Percentiles rank a stretch among this genome's conserved stretches.
Conservation (phyloP, 2,797 vertebrate genomes). For the Arctocebus calabarensis region DNA sequence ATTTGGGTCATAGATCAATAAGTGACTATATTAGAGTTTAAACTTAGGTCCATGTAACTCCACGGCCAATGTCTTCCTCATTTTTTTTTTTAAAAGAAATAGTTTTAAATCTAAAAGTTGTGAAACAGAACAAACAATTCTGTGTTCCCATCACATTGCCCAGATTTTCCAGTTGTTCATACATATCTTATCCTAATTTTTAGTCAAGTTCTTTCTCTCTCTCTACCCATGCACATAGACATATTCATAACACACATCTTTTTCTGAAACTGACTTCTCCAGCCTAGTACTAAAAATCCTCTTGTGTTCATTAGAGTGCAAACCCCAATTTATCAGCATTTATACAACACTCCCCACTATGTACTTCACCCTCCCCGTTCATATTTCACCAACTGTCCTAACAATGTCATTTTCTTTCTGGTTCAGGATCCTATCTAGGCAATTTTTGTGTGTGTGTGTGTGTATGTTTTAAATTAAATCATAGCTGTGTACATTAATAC, state of each 20-base stretch:
- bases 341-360: background rate
- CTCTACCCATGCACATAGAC: background rate
- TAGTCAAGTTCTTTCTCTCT: background rate
- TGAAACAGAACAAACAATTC: background rate
- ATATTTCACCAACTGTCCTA: background rate
- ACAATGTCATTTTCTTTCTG: background rate
- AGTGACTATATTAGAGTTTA: slow-evolving; percentile 14
- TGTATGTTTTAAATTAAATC: too few relatives aligned
- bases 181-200: background rate
- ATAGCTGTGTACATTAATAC: too few relatives aligned
- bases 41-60: slow-evolving; percentile 13
- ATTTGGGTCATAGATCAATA: background rate
- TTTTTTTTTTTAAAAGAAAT: background rate
- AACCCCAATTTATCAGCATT: background rate
- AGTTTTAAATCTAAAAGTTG: background rate
- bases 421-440: background rate
- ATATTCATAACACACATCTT: background rate
- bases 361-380: background rate
- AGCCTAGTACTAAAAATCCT: background rate
- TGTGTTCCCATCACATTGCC: background rate
- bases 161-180: slow-evolving; percentile 9
- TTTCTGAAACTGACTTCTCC: background rate
- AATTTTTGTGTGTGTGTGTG: too few relatives aligned
- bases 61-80: background rate
- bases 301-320: background rate